Evolutionary conservation across 2,113 vertebrate species (phyloP), one percentile per base, ranked within the genome.

Genomic region (Phyllopteryx taeniolatus): DNA sequence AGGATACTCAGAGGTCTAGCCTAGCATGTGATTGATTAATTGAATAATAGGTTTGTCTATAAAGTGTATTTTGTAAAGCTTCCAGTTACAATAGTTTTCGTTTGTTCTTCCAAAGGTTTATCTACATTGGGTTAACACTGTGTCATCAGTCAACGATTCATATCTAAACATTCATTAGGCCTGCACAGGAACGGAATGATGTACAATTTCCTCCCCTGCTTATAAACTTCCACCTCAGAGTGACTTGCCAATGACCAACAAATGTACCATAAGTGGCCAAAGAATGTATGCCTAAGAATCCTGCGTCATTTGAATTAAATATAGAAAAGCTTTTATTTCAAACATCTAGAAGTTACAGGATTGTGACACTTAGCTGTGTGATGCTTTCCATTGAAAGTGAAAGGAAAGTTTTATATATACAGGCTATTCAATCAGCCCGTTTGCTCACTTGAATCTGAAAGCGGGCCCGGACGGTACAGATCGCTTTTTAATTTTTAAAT

Each of bases 401-500:
- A 59, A 59, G 13, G 56, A 59, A 2, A 31, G 27, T 27, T 27
- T 27, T 27, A 27, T 27, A 27, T 27, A 27, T 27, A 27, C 27
- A 27, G 27, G 1, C 27, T 27, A 27, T 27, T 27, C 27, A 27
- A 27, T 27, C 27, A 27, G 27, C 27, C 27, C 14, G 46, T 47
- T 47, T 47, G 46, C 46, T 47, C 13, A 13, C 46, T 2, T 14
- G 11, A 47, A 13, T 12, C 14, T 31, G 31, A 33, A 8, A 31
- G 13, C 57, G 15, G 4, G 20, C 20, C 56, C 1, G 27, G 47
- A 71, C 71, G 0, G 67, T 15, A 74, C 53, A 67, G 72, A 83
- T 82, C 79, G 31, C 47, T 63, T 51, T 83, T 66, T 70, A 5
- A 85, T 27, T 27, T 80, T 73, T 68, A 62, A 79, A 81, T 79